Evolutionary conservation across 2,797 vertebrate species (phyloP), one percentile per base, ranked within the genome.

Genomic region (Danio aesculapii): DNA sequence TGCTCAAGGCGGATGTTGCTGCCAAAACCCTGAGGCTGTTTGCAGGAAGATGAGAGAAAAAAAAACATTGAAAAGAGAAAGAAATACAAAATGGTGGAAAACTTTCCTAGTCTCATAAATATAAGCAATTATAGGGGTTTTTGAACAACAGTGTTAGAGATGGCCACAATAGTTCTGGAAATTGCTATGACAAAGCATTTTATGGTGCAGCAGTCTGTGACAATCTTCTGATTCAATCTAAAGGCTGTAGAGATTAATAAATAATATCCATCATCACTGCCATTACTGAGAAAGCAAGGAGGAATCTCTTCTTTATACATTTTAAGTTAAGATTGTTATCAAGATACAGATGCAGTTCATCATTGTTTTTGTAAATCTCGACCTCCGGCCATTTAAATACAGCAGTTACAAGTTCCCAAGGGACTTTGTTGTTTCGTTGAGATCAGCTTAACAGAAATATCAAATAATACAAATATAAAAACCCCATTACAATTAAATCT

Each of bases 171-270:
- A 11, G 52, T 53, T 57, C 19, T 39, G 72, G 43, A 81, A 79
- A 79, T 50, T 61, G 63, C 79, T 47, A 58, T 82, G 83, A 87
- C 75, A 75, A 76, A 79, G 67, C 82, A 72, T 19, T 69, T 84
- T 74, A 77, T 30, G 44, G 64, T 64, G 59, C 76, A 78, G 41
- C 11, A 59, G 75, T 16, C 19, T 49, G 52, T 67, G 41, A 68
- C 52, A 39, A 50, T 78, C 76, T 78, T 49, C 21, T 46, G 53
- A 49, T 68, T 69, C 44, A 59, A 19, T 59, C 53, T 41, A 13
- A 69, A 44, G 0, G 4, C 50, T 49, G 12, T 39, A 11, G 21
- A 52, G 50, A 43, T 68, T 7, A 77, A 62, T 58, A 52, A 81
- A 64, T 43, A 14, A 77, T 43, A 62, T 10, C 9, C 46, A 82